Conservation (phyloP, 2,888 invertebrate species). For the Nomada flava region DNA sequence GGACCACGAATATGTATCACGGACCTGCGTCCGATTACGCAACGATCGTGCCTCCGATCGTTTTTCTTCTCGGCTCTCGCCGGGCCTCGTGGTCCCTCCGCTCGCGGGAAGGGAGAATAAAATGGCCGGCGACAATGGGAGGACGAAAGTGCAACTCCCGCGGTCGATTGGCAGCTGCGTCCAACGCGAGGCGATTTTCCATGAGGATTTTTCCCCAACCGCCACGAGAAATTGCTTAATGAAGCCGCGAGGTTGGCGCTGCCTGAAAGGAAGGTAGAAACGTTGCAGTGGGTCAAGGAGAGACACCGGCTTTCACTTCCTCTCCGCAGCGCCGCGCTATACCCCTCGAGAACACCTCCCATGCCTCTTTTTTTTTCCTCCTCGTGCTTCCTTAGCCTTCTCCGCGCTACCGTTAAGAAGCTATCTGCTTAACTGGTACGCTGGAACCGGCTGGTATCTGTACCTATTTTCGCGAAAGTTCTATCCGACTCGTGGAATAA, state of each 20-base stretch:
- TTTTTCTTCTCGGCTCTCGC: constrained; percentile 4
- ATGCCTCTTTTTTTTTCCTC: constrained; percentile 54
- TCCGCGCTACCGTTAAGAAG: constrained; percentile 39
- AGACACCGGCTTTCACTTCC: constrained; percentile 84
- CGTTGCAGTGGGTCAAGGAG: constrained; percentile 84
- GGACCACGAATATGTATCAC: constrained; percentile 38
- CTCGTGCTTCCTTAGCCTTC: constrained; percentile 41
- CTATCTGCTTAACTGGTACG: neutral
- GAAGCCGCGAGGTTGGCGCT: constrained; percentile 80
- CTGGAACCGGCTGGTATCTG: no score
- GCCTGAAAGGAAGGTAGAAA: constrained; percentile 84
- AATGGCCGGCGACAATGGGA: neutral
- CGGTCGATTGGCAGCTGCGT: neutral
- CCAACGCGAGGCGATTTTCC: constrained; percentile 57
- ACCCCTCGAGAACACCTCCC: constrained; percentile 66
- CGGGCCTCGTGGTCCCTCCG: neutral
- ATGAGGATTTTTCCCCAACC: constrained; percentile 63
- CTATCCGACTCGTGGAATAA: no score
- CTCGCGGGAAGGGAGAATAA: neutral
- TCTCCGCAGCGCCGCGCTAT: constrained; percentile 78
- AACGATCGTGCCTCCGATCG: constrained; percentile 29
- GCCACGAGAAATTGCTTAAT: constrained; percentile 82
- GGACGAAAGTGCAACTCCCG: neutral
- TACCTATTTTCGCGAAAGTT: no score
- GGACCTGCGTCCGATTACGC: constrained; percentile 44